Conservation (phyloP, 2,797 vertebrate genomes). For the Oryzias sinensis region DNA sequence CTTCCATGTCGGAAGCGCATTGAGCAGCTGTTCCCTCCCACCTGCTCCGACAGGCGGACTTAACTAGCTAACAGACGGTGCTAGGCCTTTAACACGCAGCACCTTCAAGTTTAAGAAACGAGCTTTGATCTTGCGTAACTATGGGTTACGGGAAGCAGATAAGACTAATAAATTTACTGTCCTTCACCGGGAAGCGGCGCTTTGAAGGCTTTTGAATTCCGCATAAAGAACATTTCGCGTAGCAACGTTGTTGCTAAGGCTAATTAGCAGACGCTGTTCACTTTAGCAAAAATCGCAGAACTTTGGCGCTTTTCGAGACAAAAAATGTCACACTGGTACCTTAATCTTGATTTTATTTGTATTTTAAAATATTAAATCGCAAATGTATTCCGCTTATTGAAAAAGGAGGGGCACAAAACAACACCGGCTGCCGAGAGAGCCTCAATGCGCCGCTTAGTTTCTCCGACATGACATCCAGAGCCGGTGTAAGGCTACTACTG, state of each 20-base stretch:
- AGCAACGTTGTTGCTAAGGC: constrained; percentile 45
- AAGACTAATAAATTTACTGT: not conserved
- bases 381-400: not conserved
- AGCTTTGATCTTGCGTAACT: not conserved
- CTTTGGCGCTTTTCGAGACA: no score
- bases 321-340: no score
- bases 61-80: constrained; percentile 50
- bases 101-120: constrained; percentile 24
- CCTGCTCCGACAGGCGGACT: constrained; percentile 51
- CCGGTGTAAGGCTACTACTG: constrained; percentile 67
- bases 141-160: not conserved
- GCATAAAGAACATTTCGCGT: constrained; percentile 33
- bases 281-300: constrained; percentile 16
- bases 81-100: constrained; percentile 72
- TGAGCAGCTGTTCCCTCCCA: constrained; percentile 73
- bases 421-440: constrained; percentile 68
- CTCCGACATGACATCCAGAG: constrained; percentile 73
- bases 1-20: constrained; percentile 59
- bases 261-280: constrained; percentile 39
- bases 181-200: not conserved
- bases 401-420: constrained; percentile 76
- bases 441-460: constrained; percentile 57
- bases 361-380: no score
- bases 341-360: no score
- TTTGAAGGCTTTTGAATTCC: not conserved